phyloP scores from a whole-genome alignment of 2,888 invertebrate genomes.

The Linnaemya vulpina region DNA sequence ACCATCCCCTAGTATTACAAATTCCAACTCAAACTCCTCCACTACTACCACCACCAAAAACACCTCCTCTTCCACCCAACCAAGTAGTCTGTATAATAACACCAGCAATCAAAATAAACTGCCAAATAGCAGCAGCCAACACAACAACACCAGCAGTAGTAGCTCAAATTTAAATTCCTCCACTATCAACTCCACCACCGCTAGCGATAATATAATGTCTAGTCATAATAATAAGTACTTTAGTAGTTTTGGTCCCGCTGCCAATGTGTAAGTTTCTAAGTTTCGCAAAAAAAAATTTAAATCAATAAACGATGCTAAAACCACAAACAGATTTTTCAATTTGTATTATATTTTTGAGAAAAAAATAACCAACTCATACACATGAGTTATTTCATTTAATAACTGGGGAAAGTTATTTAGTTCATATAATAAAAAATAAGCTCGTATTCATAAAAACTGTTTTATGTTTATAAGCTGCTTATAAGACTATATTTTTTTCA shows the following conservation, averaged over 20 bases:
- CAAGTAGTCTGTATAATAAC: constrained; percentile 65
- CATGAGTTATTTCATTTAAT: neutral
- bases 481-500: no score
- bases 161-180: constrained; percentile 69
- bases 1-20: constrained; percentile 69
- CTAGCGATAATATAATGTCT: constrained; percentile 67
- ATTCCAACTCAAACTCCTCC: constrained; percentile 37
- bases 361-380: neutral
- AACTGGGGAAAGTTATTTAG: neutral
- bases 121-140: constrained; percentile 39
- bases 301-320: constrained; percentile 54
- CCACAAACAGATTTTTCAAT: constrained; percentile 23
- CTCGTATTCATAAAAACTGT: no score
- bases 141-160: constrained; percentile 64
- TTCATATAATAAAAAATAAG: neutral
- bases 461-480: no score
- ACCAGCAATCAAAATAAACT: constrained; percentile 56
- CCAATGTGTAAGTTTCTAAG: constrained; percentile 81
- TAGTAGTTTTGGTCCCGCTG: constrained; percentile 82
- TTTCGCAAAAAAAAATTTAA: constrained; percentile 29
- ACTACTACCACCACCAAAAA: constrained; percentile 29
- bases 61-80: constrained; percentile 34
- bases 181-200: constrained; percentile 55
- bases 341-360: constrained; percentile 46
- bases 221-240: constrained; percentile 81